Conservation (phyloP, 2,888 invertebrate species). For the Folsomia manolachei region DNA sequence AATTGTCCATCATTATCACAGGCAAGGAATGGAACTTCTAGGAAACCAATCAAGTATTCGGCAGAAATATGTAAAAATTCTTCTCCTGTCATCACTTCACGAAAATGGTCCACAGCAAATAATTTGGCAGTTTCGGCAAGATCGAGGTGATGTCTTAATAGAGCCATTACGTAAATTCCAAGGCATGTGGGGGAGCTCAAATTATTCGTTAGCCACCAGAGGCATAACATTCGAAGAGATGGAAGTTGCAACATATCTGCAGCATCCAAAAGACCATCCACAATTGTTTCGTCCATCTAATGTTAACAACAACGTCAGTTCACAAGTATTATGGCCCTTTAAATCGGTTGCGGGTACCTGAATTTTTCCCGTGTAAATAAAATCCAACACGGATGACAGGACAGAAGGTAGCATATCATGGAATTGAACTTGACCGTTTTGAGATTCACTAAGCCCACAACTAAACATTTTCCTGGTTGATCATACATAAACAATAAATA, state of each 20-base stretch:
- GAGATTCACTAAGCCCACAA: slow-evolving; percentile 51
- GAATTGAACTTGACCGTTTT: slow-evolving; percentile 51
- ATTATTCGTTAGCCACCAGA: slow-evolving; percentile 51
- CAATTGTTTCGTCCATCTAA: slow-evolving; percentile 51
- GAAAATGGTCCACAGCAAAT: slow-evolving; percentile 51
- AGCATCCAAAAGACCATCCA: slow-evolving; percentile 51
- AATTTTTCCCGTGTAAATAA: slow-evolving; percentile 52
- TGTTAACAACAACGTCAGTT: background rate
- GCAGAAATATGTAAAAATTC: slow-evolving; percentile 51
- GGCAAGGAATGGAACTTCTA: slow-evolving; percentile 50
- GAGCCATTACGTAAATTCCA: slow-evolving; percentile 51
- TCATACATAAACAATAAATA: background rate
- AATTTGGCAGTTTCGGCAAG: slow-evolving; percentile 51
- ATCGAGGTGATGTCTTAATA: slow-evolving; percentile 50
- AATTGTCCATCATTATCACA: slow-evolving; percentile 51
- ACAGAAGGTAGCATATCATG: slow-evolving; percentile 50
- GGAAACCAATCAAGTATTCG: slow-evolving; percentile 47
- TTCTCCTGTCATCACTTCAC: slow-evolving; percentile 51
- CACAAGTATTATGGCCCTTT: background rate
- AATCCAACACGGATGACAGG: slow-evolving; percentile 50
- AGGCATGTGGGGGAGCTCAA: slow-evolving; percentile 50
- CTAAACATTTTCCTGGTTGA: slow-evolving; percentile 52
- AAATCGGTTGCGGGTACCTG: slow-evolving; percentile 41
- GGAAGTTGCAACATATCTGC: slow-evolving; percentile 52
- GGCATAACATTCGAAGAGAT: slow-evolving; percentile 50